phyloP scores from a whole-genome alignment of 2,888 invertebrate species.

The Brenthis ino region DNA sequence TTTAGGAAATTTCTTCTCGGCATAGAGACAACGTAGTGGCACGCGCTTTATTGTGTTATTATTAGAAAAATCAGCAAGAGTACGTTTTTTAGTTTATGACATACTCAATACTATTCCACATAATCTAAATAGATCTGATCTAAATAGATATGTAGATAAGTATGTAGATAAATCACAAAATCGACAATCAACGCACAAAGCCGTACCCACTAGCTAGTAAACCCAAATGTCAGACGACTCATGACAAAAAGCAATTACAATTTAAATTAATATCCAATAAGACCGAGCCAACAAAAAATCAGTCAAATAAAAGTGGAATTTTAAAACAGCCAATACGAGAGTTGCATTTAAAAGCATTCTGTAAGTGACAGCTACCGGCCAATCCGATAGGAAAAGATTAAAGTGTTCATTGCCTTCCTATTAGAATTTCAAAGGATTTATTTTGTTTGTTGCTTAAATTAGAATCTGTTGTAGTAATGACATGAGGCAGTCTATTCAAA shows the following conservation, averaged over 20 bases:
- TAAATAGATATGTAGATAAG: too few species aligned
- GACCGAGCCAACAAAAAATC: conserved; percentile 10
- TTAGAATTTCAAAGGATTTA: conserved; percentile 66
- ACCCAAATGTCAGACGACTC: conserved; percentile 13
- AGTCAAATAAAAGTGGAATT: conserved; percentile 52
- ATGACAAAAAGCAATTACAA: conserved; percentile 22
- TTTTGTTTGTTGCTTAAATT: conserved; percentile 41
- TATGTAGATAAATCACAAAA: too few species aligned
- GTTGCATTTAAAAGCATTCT: conserved; percentile 72
- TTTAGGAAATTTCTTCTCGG: too few species aligned
- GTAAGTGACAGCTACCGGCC: conserved; percentile 74
- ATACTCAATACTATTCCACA: too few species aligned
- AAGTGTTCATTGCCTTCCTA: conserved; percentile 55
- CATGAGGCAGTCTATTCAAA: not conserved
- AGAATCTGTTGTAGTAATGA: conserved; percentile 25
- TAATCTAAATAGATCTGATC: too few species aligned
- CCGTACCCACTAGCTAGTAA: not conserved
- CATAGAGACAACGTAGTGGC: too few species aligned
- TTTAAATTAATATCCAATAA: conserved; percentile 29
- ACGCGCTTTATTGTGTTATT: too few species aligned
- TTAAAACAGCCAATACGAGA: conserved; percentile 61
- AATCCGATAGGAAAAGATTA: conserved; percentile 76
- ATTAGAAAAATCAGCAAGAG: too few species aligned
- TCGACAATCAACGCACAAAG: not conserved
- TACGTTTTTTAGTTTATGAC: too few species aligned